phyloP scores from a whole-genome alignment of 2,113 vertebrate species.

The Apodemus speciosus region DNA sequence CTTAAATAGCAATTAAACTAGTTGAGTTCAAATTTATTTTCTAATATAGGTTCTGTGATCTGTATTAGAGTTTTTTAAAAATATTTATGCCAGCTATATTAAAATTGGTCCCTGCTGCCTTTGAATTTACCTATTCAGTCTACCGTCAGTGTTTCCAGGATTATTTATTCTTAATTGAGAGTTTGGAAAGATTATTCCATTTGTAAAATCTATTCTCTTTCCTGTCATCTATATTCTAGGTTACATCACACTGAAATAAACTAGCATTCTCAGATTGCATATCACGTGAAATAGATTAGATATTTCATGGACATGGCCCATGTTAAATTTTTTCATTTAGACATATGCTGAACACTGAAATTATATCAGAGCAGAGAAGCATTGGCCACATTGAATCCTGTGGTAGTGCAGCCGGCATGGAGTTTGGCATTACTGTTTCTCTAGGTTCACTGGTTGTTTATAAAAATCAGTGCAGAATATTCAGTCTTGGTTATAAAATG shows the following conservation, averaged over 20 bases:
- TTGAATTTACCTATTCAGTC: background rate
- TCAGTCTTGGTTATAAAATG: slow-evolving; percentile 32
- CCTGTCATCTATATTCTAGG: background rate
- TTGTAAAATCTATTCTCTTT: background rate
- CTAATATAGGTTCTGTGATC: background rate
- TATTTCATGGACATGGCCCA: background rate
- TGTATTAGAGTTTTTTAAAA: background rate
- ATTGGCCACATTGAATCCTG: background rate
- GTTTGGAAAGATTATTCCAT: background rate
- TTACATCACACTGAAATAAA: background rate
- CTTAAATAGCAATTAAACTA: background rate
- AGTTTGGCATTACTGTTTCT: background rate
- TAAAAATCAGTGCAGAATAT: slow-evolving; percentile 11
- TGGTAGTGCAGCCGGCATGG: background rate
- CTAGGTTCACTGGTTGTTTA: slow-evolving; percentile 39
- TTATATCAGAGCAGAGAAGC: slow-evolving; percentile 20
- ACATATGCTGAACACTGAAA: slow-evolving; percentile 19
- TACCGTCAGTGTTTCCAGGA: background rate
- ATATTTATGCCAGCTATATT: background rate
- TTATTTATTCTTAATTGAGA: slow-evolving; percentile 5
- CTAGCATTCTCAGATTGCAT: background rate
- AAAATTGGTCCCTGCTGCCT: background rate
- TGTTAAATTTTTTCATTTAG: slow-evolving; percentile 42
- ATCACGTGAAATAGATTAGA: background rate
- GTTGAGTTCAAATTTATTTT: background rate